Conservation (phyloP, 2,888 invertebrate species). For the Cordylochernes scorpioides region DNA sequence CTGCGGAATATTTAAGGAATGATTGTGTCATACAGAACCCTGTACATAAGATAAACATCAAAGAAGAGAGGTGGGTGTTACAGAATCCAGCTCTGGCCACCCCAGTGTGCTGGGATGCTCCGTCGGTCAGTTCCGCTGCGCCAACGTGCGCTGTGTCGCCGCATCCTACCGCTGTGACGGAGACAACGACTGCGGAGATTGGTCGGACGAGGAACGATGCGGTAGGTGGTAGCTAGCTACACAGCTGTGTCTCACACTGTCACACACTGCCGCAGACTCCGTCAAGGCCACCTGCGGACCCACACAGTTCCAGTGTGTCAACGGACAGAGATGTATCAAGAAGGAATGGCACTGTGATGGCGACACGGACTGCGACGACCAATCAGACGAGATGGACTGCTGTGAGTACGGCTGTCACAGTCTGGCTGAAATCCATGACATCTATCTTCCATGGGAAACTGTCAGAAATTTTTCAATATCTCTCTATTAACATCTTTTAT, state of each 20-base stretch:
- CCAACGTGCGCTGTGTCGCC: conserved; percentile 36
- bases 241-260: conserved; percentile 18
- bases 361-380: conserved; percentile 37
- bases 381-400: conserved; percentile 51
- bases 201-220: conserved; percentile 58
- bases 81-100: too few relatives aligned
- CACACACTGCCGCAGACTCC: conserved; percentile 42
- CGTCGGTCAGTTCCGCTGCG: conserved; percentile 23
- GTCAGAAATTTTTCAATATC: too few relatives aligned
- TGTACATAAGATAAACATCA: too few relatives aligned
- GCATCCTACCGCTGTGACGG: conserved; percentile 51
- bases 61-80: too few relatives aligned
- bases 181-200: conserved; percentile 61
- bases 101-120: too few relatives aligned
- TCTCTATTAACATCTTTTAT: too few relatives aligned
- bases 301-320: conserved; percentile 14
- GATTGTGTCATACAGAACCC: too few relatives aligned
- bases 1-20: too few relatives aligned
- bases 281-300: conserved; percentile 23
- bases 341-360: conserved; percentile 23
- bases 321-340: conserved; percentile 16
- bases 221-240: conserved; percentile 29
- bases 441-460: too few relatives aligned
- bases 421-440: too few relatives aligned
- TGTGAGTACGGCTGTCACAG: too few relatives aligned